Conservation (phyloP, 2,113 vertebrate genomes). For the Oreochromis tanganicae region DNA sequence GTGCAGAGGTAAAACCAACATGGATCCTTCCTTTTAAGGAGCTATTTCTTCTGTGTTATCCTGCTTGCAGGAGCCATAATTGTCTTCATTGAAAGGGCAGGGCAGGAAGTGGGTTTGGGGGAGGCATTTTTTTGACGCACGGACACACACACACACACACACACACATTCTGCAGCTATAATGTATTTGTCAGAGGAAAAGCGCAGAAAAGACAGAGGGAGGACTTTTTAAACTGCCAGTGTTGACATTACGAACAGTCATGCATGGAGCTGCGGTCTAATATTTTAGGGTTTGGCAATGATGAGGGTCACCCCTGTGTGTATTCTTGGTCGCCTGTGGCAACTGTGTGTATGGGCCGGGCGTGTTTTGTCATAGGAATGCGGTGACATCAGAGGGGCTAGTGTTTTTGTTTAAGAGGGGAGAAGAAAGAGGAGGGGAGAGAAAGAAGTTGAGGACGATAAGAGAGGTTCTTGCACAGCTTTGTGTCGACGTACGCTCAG, state of each 20-base stretch:
- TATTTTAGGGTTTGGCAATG: neutral
- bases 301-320: slow-evolving; percentile 16
- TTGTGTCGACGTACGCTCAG: neutral
- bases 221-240: neutral
- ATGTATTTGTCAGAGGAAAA: slow-evolving; percentile 11
- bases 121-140: slow-evolving; percentile 34
- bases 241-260: neutral
- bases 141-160: neutral
- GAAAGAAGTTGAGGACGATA: neutral
- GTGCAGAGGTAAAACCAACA: slow-evolving; percentile 45
- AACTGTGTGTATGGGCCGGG: neutral
- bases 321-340: slow-evolving; percentile 11
- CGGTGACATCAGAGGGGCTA: slow-evolving; percentile 50
- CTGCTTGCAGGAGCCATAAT: slow-evolving; percentile 61
- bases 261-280: neutral
- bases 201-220: neutral
- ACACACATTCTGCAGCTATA: neutral
- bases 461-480: slow-evolving; percentile 6
- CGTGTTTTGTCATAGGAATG: slow-evolving; percentile 48
- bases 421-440: neutral
- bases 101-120: slow-evolving; percentile 70
- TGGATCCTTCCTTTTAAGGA: slow-evolving; percentile 67
- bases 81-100: slow-evolving; percentile 68
- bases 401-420: slow-evolving; percentile 20
- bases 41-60: slow-evolving; percentile 51